phyloP scores from a whole-genome alignment of 2,113 vertebrate species.

The Vicugna pacos region DNA sequence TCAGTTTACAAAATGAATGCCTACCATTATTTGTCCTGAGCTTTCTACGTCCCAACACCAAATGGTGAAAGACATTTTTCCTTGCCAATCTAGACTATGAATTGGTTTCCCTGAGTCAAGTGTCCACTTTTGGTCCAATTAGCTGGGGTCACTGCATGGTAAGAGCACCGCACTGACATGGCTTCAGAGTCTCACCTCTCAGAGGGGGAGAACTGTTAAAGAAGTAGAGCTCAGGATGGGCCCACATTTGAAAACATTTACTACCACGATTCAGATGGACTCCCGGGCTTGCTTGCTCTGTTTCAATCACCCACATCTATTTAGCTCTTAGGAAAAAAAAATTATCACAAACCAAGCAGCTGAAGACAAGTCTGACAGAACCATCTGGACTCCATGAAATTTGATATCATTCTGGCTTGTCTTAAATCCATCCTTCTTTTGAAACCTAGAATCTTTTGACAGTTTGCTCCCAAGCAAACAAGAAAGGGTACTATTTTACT shows the following conservation, averaged over 20 bases:
- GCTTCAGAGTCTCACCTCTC: neutral
- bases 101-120: constrained; percentile 12
- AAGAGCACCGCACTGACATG: neutral
- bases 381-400: constrained; percentile 63
- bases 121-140: constrained; percentile 19
- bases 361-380: constrained; percentile 65
- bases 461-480: constrained; percentile 59
- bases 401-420: constrained; percentile 57
- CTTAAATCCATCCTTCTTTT: constrained; percentile 59
- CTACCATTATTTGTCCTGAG: neutral
- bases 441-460: constrained; percentile 56
- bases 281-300: neutral
- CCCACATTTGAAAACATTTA: constrained; percentile 18
- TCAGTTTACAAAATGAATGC: neutral
- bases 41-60: neutral
- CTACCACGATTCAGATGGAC: neutral
- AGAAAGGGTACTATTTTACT: constrained; percentile 27
- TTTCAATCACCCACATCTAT: constrained; percentile 44
- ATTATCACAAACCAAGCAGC: constrained; percentile 42
- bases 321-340: constrained; percentile 45
- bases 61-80: neutral
- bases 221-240: neutral
- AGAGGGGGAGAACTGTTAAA: neutral
- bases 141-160: neutral
- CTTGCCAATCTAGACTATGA: neutral